Percentiles rank a stretch among this genome's conserved stretches.
phyloP scores from a whole-genome alignment of 2,113 vertebrate genomes.

The Benitochromis conjunctus region DNA sequence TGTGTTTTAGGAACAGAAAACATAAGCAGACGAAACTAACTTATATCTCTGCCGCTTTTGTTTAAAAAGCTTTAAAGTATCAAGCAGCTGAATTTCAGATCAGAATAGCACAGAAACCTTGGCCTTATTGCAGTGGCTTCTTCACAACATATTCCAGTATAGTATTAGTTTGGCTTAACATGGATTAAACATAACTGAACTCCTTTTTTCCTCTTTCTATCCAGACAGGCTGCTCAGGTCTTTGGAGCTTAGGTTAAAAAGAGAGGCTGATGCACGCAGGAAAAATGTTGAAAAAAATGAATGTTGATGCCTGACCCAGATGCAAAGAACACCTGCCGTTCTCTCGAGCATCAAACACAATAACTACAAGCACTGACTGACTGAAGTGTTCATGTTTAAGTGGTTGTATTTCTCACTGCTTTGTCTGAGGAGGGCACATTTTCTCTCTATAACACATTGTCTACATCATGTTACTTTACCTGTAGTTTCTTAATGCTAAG shows the following conservation, averaged over 20 bases:
- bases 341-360: background rate
- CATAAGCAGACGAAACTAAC: background rate
- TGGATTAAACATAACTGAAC: background rate
- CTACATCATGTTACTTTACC: background rate
- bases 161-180: background rate
- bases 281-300: background rate
- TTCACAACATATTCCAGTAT: background rate
- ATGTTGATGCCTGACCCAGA: background rate
- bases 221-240: background rate
- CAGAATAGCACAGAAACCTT: background rate
- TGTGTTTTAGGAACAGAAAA: background rate
- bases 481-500: background rate
- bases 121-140: background rate
- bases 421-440: background rate
- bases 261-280: background rate
- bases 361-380: background rate
- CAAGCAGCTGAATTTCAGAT: background rate
- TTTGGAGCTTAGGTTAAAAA: background rate
- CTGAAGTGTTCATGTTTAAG: background rate
- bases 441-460: background rate
- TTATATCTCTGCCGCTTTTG: background rate
- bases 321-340: background rate
- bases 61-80: background rate
- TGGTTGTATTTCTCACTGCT: background rate
- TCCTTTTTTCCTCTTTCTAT: background rate